Base-by-base conservation (phyloP, 2,888 invertebrate genomes). In the Gandaritis pyraliata region DNA sequence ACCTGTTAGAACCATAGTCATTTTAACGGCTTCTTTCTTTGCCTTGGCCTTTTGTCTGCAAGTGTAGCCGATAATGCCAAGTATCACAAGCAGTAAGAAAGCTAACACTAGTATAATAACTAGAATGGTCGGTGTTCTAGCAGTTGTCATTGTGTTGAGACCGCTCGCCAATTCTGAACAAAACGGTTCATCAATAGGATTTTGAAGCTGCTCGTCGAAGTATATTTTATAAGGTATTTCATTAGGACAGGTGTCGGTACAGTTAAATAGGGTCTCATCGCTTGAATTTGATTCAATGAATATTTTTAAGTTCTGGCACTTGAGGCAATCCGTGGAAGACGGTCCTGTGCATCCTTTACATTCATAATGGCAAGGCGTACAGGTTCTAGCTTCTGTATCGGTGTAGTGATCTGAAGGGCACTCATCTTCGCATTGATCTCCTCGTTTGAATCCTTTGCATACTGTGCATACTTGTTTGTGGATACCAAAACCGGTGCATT, bases 401-500 rank as follows among this genome's bases (percentile, higher is more conserved):
- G 97, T 96, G 79, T 95, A 98, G 79, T 97, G 96, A 80, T 98
- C 97, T 0, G 93, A 83, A 0, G 97, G 96, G 77, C 98, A 98
- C 77, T 97, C 96, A 66, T 98, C 96, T 78, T 97, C 97, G 77
- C 98, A 98, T 79, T 97, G 97, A 77, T 97, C 97, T 0, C 96
- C 97, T 62, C 96, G 94, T 75, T 96, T 96, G 83, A 96, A 98
- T 58, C 96, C 96, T 29, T 95, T 94, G 81, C 99, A 99, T 71
- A 96, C 95, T 73, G 95, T 95, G 82, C 98, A 99, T 5, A 97
- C 96, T 77, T 95, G 95, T 72, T 95, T 95, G 74, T 98, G 97
- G 72, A 97, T 96, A 23, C 98, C 98, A 77, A 96, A 97, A 1
- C 96, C 97, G 7, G 95, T 96, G 83, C 99, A 99, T 67, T 95